phyloP scores from a whole-genome alignment of 2,113 vertebrate genomes.

The Dunckerocampus dactyliophorus region DNA sequence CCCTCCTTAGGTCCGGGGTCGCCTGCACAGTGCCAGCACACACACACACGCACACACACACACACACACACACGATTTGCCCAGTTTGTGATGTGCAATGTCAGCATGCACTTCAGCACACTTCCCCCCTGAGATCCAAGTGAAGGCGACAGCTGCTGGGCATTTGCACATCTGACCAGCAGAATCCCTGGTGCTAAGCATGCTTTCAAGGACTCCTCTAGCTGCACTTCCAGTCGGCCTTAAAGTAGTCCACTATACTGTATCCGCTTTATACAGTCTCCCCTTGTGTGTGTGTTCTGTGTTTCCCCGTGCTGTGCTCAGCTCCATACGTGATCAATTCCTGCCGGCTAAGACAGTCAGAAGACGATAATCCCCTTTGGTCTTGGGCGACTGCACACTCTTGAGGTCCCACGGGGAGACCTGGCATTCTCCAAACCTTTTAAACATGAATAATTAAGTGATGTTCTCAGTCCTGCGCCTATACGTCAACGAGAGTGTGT shows the following conservation, averaged over 20 bases:
- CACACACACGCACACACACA: background rate
- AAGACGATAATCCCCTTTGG: background rate
- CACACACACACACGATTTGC: background rate
- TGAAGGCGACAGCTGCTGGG: conserved; percentile 46
- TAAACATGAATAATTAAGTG: conserved; percentile 75
- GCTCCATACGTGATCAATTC: conserved; percentile 13
- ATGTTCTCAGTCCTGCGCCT: conserved; percentile 40
- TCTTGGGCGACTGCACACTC: conserved; percentile 17
- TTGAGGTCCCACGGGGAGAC: conserved; percentile 20
- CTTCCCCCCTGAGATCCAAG: conserved; percentile 43
- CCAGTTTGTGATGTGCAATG: background rate
- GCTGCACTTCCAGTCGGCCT: conserved; percentile 21
- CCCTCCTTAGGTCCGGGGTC: background rate
- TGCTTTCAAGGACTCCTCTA: conserved; percentile 39
- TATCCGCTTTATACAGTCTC: conserved; percentile 2
- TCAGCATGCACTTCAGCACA: conserved; percentile 30
- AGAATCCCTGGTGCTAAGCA: conserved; percentile 31
- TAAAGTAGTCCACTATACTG: conserved; percentile 7
- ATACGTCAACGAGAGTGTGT: conserved; percentile 49
- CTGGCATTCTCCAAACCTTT: conserved; percentile 58
- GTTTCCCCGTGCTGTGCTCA: conserved; percentile 7
- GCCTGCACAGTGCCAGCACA: background rate
- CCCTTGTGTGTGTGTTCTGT: background rate
- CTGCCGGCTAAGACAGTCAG: background rate
- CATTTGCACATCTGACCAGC: conserved; percentile 20